Conservation (phyloP, 2,113 vertebrate species). For the Osmerus mordax region DNA sequence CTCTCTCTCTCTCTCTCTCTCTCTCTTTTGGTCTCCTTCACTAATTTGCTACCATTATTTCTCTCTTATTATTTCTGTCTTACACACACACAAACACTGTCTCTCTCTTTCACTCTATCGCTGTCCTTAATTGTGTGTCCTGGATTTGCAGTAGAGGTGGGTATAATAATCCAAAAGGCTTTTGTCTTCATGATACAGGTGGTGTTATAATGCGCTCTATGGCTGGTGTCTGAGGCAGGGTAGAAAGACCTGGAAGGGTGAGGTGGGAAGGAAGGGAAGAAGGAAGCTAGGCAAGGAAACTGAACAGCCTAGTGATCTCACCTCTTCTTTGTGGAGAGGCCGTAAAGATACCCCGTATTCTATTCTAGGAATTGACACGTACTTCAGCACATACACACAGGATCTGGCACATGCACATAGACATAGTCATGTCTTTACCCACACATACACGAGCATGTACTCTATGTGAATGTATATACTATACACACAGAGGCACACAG, state of each 20-base stretch:
- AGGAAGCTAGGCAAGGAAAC: background rate
- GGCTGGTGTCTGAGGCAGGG: background rate
- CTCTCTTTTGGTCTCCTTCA: slow-evolving; percentile 7
- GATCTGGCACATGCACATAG: background rate
- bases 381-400: background rate
- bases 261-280: background rate
- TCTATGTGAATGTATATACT: background rate
- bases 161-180: too few species aligned
- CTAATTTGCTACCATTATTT: background rate
- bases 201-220: too few species aligned
- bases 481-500: slow-evolving; percentile 8
- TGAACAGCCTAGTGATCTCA: slow-evolving; percentile 11
- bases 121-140: background rate
- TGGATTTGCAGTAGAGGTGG: background rate
- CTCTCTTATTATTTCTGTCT: background rate
- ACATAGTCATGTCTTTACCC: background rate
- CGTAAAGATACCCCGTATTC: slow-evolving; percentile 23
- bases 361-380: slow-evolving; percentile 21
- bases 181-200: too few species aligned
- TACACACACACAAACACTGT: background rate
- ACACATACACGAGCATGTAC: background rate
- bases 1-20: slow-evolving; percentile 22
- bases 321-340: slow-evolving; percentile 1
- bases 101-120: slow-evolving; percentile 4
- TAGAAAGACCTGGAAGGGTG: background rate